Conservation (phyloP, 2,888 invertebrate genomes). For the Heliconius cydno region DNA sequence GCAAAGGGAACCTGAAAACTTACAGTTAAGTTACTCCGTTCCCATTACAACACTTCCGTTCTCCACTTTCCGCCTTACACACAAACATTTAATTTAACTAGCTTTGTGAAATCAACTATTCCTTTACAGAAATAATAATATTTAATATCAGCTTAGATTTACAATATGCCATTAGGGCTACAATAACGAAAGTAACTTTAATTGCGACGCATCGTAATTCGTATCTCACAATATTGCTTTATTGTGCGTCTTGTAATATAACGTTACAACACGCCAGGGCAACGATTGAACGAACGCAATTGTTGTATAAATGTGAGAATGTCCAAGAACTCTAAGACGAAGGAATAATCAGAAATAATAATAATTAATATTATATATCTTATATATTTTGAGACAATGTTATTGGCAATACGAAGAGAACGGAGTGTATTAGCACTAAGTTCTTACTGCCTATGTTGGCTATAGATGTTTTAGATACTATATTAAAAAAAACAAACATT, state of each 20-base stretch:
- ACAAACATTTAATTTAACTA: not conserved
- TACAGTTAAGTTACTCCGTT: no score
- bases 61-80: not conserved
- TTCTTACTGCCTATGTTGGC: no score
- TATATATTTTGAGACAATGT: not conserved
- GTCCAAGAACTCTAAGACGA: not conserved
- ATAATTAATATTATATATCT: not conserved
- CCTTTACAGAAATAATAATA: not conserved
- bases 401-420: not conserved
- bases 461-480: no score
- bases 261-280: slow-evolving; percentile 39
- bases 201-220: slow-evolving; percentile 46
- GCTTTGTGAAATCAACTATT: slow-evolving; percentile 13
- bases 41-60: no score
- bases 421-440: no score
- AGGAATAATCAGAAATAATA: not conserved
- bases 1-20: no score
- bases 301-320: slow-evolving; percentile 5
- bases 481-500: not conserved
- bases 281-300: slow-evolving; percentile 20
- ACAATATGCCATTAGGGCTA: slow-evolving; percentile 27
- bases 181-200: slow-evolving; percentile 45
- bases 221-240: slow-evolving; percentile 49
- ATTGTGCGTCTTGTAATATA: slow-evolving; percentile 47
- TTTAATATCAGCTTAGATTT: slow-evolving; percentile 28